phyloP scores from a whole-genome alignment of 2,113 vertebrate genomes.

The Epinephelus lanceolatus region DNA sequence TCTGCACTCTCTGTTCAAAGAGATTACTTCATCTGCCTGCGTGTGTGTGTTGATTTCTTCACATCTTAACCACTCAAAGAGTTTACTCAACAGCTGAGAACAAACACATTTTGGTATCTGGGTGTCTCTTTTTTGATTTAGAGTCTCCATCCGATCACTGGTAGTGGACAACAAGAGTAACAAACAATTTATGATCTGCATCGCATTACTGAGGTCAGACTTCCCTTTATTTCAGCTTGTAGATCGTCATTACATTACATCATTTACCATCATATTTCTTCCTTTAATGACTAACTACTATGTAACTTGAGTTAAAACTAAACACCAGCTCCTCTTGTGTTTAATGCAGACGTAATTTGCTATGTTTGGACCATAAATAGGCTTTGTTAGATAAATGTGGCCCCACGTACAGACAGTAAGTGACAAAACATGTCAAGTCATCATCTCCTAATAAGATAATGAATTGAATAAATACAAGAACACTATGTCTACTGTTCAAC shows the following conservation, averaged over 20 bases:
- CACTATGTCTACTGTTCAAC: background rate
- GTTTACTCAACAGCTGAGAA: background rate
- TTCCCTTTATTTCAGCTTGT: background rate
- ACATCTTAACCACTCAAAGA: background rate
- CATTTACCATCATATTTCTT: background rate
- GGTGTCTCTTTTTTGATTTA: background rate
- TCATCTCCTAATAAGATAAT: background rate
- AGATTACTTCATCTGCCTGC: background rate
- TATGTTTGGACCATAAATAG: background rate
- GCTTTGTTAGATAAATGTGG: background rate
- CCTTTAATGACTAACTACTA: background rate
- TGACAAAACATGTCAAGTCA: background rate
- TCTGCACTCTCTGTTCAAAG: too few species aligned
- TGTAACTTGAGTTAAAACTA: background rate
- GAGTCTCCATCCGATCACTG: background rate
- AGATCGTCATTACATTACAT: background rate
- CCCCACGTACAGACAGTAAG: background rate
- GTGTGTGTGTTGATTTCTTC: background rate
- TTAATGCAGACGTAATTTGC: background rate
- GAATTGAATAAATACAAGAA: background rate
- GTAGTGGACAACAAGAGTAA: background rate
- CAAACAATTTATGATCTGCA: background rate
- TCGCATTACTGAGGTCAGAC: background rate
- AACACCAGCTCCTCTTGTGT: background rate
- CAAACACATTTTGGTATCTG: background rate